Evolutionary conservation across 2,113 vertebrate genomes (phyloP), one percentile per base, ranked within the genome.

Genomic region (Caloenas nicobarica): DNA sequence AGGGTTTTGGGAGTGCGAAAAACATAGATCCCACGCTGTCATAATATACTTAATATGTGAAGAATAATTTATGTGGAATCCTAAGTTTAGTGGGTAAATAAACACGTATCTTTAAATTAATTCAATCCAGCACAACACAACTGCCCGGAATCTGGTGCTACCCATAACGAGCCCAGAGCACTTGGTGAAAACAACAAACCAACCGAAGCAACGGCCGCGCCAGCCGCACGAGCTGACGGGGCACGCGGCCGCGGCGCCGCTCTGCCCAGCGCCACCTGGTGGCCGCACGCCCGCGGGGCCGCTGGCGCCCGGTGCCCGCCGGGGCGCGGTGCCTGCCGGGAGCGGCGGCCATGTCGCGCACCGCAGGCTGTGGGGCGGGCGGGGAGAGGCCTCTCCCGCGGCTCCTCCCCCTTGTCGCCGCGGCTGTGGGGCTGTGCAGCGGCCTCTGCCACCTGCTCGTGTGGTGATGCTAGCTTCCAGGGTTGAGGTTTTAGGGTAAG

Each of bases 341-440:
- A 94, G 83, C 69, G 66, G 92, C 92, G 15, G 94, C 92, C 95
- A 95, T 97, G 95, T 86, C 92, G 88, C 46, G 88, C 81, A 15
- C 14, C 40, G 10, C 40, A 6, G 78, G 65, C 51, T 2, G 81
- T 1, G 56, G 61, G 65, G 9, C 16, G 79, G 24, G 57, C 16
- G 5, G 10, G n/a, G 13, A 2, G 29, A 11, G 26, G 62, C 1
- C 1, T 42, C 2, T 1, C 3, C 8, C 0, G 0, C 7, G 8
- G 12, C 57, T 18, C 13, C 68, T 51, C 10, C 13, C 1, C 11
- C 2, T 15, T 9, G 40, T 23, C 42, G 0, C 28, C 4, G 22
- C 29, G 23, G 58, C 29, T 23, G 44, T 1, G 11, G 48, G 74
- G 46, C 22, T 26, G 33, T 3, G n/a, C 7, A 7, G 36, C 24